A percentile compares a stretch with the other conserved stretches of the same genome.
Evolutionary conservation across 2,888 invertebrate genomes (phyloP).

Genomic region (Hermaeophaga mercurialis): DNA sequence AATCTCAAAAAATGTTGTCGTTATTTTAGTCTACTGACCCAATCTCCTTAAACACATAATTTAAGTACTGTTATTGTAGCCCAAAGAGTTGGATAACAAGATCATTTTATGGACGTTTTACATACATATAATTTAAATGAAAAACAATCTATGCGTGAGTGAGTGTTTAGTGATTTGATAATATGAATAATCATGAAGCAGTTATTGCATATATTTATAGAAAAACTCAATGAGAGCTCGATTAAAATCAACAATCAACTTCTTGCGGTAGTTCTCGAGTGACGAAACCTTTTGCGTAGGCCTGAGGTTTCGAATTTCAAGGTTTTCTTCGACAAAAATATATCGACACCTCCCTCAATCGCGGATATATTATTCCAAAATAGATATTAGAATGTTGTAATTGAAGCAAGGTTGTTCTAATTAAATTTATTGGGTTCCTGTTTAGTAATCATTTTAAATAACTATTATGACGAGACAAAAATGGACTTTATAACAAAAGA

Average conservation of each 20-base stretch:
- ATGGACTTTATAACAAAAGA: background rate
- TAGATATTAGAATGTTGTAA: slow-evolving; percentile 12
- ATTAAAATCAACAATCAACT: background rate
- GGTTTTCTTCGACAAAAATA: slow-evolving; percentile 11
- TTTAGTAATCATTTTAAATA: background rate
- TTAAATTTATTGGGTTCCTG: slow-evolving; percentile 8
- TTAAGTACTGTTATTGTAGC: too few species aligned
- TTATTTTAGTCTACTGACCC: too few species aligned
- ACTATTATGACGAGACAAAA: background rate
- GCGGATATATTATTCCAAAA: slow-evolving; percentile 13
- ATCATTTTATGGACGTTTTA: too few species aligned
- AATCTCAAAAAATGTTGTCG: too few species aligned
- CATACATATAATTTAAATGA: too few species aligned
- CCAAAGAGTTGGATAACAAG: too few species aligned
- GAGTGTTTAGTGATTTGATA: too few species aligned
- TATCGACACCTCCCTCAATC: slow-evolving; percentile 14
- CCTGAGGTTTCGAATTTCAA: slow-evolving; percentile 11
- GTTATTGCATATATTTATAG: too few species aligned
- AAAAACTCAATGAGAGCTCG: background rate
- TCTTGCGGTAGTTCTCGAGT: background rate
- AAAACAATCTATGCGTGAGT: too few species aligned
- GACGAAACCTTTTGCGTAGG: background rate
- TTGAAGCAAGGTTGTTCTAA: slow-evolving; percentile 11
- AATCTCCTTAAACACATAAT: too few species aligned
- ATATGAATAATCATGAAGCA: too few species aligned